Conservation (phyloP, 2,797 vertebrate species). For the Pterois miles region DNA sequence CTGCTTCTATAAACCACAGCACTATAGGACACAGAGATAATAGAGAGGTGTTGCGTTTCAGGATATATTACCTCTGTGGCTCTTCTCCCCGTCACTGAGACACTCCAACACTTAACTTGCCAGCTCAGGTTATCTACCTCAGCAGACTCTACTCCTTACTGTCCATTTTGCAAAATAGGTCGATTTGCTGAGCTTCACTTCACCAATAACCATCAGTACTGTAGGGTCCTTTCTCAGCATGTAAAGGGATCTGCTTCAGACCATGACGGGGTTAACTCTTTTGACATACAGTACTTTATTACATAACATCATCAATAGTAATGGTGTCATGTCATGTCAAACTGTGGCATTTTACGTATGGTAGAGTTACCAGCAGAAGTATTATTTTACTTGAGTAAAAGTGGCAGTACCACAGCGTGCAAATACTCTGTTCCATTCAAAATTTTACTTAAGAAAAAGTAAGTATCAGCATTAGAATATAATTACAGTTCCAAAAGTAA, state of each 20-base stretch:
- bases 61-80: conserved; percentile 73
- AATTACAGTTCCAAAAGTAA: no score
- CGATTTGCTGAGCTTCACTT: conserved; percentile 59
- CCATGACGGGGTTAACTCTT: conserved; percentile 47
- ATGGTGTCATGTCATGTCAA: conserved; percentile 43
- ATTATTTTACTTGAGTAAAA: no score
- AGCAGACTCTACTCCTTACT: conserved; percentile 44
- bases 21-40: conserved; percentile 68
- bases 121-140: conserved; percentile 75
- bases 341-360: conserved; percentile 13
- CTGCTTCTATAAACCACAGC: conserved; percentile 61
- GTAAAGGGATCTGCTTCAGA: conserved; percentile 33
- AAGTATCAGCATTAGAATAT: no score
- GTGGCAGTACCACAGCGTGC: no score
- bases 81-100: conserved; percentile 72
- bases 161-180: conserved; percentile 73
- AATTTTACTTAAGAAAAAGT: no score
- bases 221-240: conserved; percentile 10
- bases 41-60: conserved; percentile 67
- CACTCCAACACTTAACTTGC: conserved; percentile 71
- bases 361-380: not conserved
- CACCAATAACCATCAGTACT: conserved; percentile 35
- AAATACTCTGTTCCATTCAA: no score
- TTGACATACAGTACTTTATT: conserved; percentile 29
- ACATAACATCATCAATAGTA: conserved; percentile 49